These are phyloP conservation scores for Hymenopus coronatus DNA, from an alignment of 2,888 invertebrate genomes.

Conservation along the genomic window DNA sequence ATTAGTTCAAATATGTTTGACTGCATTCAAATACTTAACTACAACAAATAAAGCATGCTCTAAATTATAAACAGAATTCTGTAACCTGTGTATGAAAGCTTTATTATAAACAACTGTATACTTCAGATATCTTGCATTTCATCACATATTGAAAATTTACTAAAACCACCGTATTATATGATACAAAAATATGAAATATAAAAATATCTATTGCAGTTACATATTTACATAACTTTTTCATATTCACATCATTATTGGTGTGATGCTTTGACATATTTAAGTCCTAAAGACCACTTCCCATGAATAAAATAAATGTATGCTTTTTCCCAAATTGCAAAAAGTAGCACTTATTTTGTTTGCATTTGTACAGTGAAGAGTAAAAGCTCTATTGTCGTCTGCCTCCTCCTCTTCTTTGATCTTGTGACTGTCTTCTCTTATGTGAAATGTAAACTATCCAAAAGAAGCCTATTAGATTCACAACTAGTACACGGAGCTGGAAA, in stretches of 20 bases:
- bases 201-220: neutral
- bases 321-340: neutral
- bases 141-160: neutral
- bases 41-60: no score
- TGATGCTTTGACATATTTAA: neutral
- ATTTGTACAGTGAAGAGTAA: neutral
- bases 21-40: no score
- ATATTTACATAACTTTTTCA: neutral
- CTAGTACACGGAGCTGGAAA: constrained; percentile 71
- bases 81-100: no score
- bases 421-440: constrained; percentile 59
- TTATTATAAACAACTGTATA: no score
- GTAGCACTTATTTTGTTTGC: neutral
- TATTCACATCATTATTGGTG: neutral
- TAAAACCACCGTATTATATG: no score
- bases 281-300: neutral
- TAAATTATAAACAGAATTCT: no score
- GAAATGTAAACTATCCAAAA: constrained; percentile 76
- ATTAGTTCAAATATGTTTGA: no score
- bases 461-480: constrained; percentile 72
- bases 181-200: neutral
- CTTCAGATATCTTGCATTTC: neutral
- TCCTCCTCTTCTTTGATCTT: constrained; percentile 40
- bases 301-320: neutral
- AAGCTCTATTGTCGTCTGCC: constrained; percentile 34